Base-by-base conservation (phyloP, 2,888 invertebrate species). In the Acrocera orbiculus region DNA sequence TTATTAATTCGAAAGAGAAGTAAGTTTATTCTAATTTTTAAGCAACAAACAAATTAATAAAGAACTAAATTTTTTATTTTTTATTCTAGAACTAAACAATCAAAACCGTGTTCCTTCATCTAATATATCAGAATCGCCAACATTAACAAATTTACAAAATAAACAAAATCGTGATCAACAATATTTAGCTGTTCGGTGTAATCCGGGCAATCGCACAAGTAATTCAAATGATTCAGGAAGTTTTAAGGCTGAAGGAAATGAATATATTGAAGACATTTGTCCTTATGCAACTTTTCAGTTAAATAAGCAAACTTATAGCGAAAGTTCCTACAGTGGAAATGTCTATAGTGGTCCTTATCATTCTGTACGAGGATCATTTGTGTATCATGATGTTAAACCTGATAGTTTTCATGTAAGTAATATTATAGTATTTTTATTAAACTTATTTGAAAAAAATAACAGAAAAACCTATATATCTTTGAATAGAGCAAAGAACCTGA, bases 211-310 rank as follows among this genome's bases (percentile, higher is more conserved):
- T 8, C 53, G 58, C 10, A 58, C 57, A 19, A 56, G 56, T 29
- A 60, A 60, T 35, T 61, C 61, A 22, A 58, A 58, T 30, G 66
- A 66, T 48, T 63, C 66, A 10, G 67, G 65, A 22, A 73, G 73
- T 42, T 66, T 63, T 46, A 67, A 67, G 45, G 59, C 61, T 26
- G 62, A 62, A 45, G 59, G 61, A 37, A 62, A 62, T 37, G 87
- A 87, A 57, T 87, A 87, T 62, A 83, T 86, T 52, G 87, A 87
- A 63, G 87, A 89, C 54, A 86, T 87, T 48, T 87, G 87, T 54
- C 87, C 87, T 1, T 87, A 89, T 62, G 87, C 87, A 35, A 89
- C 87, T 30, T 89, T 87, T 61, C 87, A 87, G 55, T 65, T 89
- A 47, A 80, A 83, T 38, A 85, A 86, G 50, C 77, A 78, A 31